These are phyloP conservation scores for Zhuqinia jingwanae DNA, from an alignment of 2,888 invertebrate species.

Conservation along the genomic window DNA sequence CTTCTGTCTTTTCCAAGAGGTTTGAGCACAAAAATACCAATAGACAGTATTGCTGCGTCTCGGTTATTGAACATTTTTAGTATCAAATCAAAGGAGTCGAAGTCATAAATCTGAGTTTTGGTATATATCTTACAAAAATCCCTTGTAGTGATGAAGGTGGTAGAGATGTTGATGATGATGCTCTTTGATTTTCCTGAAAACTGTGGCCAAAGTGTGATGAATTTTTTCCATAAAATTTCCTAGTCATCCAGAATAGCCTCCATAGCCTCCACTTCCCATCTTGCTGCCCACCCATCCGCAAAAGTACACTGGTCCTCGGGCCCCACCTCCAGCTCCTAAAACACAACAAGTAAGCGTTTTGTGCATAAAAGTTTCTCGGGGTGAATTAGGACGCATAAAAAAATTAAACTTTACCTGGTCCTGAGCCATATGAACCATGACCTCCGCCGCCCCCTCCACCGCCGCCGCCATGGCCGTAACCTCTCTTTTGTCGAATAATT, in stretches of 20 bases:
- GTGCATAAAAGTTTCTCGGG: background rate
- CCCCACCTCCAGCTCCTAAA: conserved; percentile 58
- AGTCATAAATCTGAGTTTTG: background rate
- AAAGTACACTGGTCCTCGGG: conserved; percentile 58
- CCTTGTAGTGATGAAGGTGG: background rate
- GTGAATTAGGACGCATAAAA: background rate
- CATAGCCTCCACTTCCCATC: conserved; percentile 46
- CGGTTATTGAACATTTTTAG: too few relatives aligned
- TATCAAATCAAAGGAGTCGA: too few relatives aligned
- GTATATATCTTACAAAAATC: background rate
- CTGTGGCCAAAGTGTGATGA: background rate
- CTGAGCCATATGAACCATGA: conserved; percentile 15
- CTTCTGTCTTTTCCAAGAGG: too few relatives aligned
- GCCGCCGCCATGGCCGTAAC: conserved; percentile 45
- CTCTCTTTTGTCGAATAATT: conserved; percentile 38
- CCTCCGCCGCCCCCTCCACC: conserved; percentile 26
- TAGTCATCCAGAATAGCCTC: conserved; percentile 17
- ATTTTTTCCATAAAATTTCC: background rate
- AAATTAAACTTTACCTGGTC: conserved; percentile 29
- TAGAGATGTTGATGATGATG: conserved; percentile 7
- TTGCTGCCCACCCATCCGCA: conserved; percentile 60
- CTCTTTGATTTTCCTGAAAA: background rate
- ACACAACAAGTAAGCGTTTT: background rate
- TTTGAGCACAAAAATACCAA: too few relatives aligned
- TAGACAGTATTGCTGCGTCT: too few relatives aligned